phyloP scores from a whole-genome alignment of 2,888 invertebrate genomes.

The Corbicula japonica region DNA sequence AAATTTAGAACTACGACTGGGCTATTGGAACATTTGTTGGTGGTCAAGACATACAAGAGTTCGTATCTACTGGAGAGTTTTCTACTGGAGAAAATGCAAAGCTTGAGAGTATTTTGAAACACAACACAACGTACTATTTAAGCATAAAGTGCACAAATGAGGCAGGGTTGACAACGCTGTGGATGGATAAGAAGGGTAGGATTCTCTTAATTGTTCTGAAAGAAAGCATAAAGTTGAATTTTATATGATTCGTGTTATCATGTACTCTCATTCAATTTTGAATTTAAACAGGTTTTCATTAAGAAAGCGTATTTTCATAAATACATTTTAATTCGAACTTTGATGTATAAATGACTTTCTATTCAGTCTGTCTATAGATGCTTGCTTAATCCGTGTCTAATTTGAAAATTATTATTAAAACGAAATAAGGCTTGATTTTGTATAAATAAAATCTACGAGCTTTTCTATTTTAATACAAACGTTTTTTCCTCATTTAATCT shows the following conservation, averaged over 20 bases:
- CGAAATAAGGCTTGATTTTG: no score
- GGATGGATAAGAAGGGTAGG: conserved; percentile 59
- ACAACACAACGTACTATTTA: conserved; percentile 68
- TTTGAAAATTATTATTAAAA: no score
- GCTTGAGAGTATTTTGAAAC: conserved; percentile 61
- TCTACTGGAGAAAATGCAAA: conserved; percentile 63
- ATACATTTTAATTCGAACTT: not conserved
- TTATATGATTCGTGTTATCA: not conserved
- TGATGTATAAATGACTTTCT: not conserved
- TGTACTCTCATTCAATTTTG: not conserved
- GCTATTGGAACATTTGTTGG: conserved; percentile 71
- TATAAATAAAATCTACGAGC: no score
- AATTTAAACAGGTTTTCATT: not conserved
- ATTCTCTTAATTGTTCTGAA: not conserved
- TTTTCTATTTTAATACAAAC: no score
- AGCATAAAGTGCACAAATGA: conserved; percentile 69
- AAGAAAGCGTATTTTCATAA: not conserved
- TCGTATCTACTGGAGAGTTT: conserved; percentile 60
- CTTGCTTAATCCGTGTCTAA: no score
- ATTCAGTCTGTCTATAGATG: not conserved
- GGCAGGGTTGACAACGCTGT: conserved; percentile 55
- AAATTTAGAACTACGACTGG: conserved; percentile 74
- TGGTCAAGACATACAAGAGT: conserved; percentile 67
- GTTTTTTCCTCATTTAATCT: no score
- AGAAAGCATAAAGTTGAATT: not conserved